Evolutionary conservation across 2,888 invertebrate genomes (phyloP), one percentile per base, ranked within the genome.

Genomic region (Stegana nigrithorax): DNA sequence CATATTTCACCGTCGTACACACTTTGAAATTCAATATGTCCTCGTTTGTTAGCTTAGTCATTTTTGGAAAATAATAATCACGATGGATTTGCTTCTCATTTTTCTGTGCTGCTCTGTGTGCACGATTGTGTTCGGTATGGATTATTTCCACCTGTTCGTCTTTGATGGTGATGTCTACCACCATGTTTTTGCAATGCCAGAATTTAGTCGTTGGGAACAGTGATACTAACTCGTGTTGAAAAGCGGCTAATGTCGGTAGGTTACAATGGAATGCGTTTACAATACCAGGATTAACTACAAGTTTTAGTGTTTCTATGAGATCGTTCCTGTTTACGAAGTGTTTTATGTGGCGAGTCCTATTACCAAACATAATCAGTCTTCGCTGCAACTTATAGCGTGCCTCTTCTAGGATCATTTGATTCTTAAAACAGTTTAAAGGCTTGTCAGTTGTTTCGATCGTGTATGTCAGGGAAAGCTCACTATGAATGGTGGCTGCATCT

Each of bases 401-500:
- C 17, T 60, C 26, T 42, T 47, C 36, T 32, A 55, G 29, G 4
- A 32, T 10, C 1, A 36, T 12, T 19, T 55, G 55, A 17, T 55
- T 51, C n/a, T 17, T 25, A 51, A 25, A 51, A 8, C 44, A 44
- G 17, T 44, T 44, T 4, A 44, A 19, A 50, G 51, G 27, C n/a
- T 51, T 26, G 27, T 55, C 36, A 1, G 55, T 55, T 32, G 29
- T 32, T 17, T 55, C 36, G 55, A 55, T 10, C 6, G 55, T 36
- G 19, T 29, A 32, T 1, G 39, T 56, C 56, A 51, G 14, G 25
- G 51, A 58, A 10, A 58, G 4, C 12, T 59, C 36, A 14, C 29
- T 50, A 42, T 60, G 59, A 50, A 60, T 27, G 36, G 50, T 62
- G n/a, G 61, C 45, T n/a, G 45, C 27, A 12, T 55, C 45, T 4